phyloP scores from a whole-genome alignment of 2,113 vertebrate species.

The Charadrius vociferus region DNA sequence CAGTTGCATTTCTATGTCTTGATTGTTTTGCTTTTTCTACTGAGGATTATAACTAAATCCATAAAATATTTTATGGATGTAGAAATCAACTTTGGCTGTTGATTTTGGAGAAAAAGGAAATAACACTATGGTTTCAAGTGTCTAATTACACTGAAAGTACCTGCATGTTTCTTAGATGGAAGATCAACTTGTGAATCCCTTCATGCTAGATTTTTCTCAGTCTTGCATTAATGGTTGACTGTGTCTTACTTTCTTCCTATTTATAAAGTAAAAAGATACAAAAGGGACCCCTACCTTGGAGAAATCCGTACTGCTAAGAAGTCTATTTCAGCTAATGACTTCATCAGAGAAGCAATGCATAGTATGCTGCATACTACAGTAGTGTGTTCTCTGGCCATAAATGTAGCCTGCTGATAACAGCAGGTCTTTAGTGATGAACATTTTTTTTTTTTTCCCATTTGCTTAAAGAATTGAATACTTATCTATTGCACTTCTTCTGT shows the following conservation, averaged over 20 bases:
- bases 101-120: background rate
- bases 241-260: background rate
- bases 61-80: background rate
- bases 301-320: background rate
- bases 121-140: background rate
- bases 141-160: background rate
- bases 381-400: background rate
- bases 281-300: background rate
- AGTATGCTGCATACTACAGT: background rate
- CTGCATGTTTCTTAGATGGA: background rate
- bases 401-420: background rate
- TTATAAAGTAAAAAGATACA: background rate
- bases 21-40: background rate
- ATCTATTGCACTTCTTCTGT: rapidly evolving
- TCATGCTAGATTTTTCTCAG: background rate
- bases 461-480: background rate
- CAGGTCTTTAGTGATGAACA: background rate
- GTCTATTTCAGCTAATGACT: background rate
- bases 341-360: background rate
- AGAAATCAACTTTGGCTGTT: background rate
- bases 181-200: background rate
- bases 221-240: background rate
- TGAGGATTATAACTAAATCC: background rate
- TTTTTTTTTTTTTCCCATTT: background rate
- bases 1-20: background rate